Evolutionary conservation across 1,140 invertebrate species (phyloP).

Genomic region (Xylocopa sonorina): DNA sequence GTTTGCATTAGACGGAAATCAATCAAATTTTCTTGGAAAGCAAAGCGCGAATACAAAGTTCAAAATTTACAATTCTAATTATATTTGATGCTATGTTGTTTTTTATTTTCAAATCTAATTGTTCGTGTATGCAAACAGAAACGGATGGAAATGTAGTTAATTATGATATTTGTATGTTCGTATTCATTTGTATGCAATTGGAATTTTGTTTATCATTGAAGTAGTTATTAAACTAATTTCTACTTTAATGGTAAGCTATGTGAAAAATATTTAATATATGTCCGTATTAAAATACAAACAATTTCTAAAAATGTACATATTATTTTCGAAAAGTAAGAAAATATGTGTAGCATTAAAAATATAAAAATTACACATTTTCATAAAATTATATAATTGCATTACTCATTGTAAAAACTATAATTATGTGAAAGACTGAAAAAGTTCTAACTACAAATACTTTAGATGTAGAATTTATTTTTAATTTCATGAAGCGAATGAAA

Average conservation of each 20-base stretch:
- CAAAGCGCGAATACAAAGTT: neutral
- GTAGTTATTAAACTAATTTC: neutral
- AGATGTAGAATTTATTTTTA: constrained; percentile 50
- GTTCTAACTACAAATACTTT: constrained; percentile 5
- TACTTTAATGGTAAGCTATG: neutral
- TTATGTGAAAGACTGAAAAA: neutral
- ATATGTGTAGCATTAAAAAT: neutral
- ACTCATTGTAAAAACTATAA: too few species aligned
- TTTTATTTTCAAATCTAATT: neutral
- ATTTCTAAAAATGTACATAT: too few species aligned
- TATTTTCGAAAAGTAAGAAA: too few species aligned
- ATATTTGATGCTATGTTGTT: neutral
- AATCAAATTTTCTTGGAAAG: neutral
- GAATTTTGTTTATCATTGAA: neutral
- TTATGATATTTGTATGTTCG: neutral
- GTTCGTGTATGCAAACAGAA: neutral
- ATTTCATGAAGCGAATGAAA: constrained; percentile 32
- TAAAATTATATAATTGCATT: neutral
- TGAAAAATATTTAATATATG: neutral
- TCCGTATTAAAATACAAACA: too few species aligned
- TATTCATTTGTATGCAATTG: neutral
- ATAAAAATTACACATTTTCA: neutral
- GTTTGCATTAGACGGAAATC: neutral
- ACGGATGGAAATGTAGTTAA: neutral
- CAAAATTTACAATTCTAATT: neutral